Evolutionary conservation across 2,888 invertebrate genomes (phyloP).

Genomic region (Cepaea hortensis): DNA sequence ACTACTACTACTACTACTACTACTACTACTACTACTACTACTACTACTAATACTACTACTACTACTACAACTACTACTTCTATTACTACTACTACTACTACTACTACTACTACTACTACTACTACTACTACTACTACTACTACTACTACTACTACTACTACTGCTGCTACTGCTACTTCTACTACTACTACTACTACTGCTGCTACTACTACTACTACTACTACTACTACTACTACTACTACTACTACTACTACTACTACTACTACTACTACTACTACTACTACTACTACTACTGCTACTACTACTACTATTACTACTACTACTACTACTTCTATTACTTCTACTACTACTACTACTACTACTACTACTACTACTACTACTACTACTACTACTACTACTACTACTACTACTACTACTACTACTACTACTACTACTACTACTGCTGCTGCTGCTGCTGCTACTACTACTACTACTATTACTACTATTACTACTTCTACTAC

Average conservation of each 20-base stretch:
- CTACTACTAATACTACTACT: slow-evolving; percentile 20
- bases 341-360: slow-evolving; percentile 34
- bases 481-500: not conserved
- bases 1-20: slow-evolving; percentile 12
- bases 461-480: not conserved
- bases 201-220: not conserved
- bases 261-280: slow-evolving; percentile 2
- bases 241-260: slow-evolving; percentile 9
- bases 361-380: slow-evolving; percentile 41
- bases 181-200: not conserved
- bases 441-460: not conserved
- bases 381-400: slow-evolving; percentile 33
- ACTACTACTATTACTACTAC: slow-evolving; percentile 23
- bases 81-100: slow-evolving; percentile 28
- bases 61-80: slow-evolving; percentile 33
- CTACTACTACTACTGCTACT: not conserved
- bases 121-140: too few relatives aligned
- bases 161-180: not conserved
- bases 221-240: not conserved
- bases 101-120: slow-evolving; percentile 8
- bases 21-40: slow-evolving; percentile 7
- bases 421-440: slow-evolving; percentile 42
- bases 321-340: slow-evolving; percentile 31
- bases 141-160: not conserved
- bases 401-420: slow-evolving; percentile 34